Evolutionary conservation across 1,140 invertebrate species (phyloP).

Genomic region (Pseudomyrmex pallidus): DNA sequence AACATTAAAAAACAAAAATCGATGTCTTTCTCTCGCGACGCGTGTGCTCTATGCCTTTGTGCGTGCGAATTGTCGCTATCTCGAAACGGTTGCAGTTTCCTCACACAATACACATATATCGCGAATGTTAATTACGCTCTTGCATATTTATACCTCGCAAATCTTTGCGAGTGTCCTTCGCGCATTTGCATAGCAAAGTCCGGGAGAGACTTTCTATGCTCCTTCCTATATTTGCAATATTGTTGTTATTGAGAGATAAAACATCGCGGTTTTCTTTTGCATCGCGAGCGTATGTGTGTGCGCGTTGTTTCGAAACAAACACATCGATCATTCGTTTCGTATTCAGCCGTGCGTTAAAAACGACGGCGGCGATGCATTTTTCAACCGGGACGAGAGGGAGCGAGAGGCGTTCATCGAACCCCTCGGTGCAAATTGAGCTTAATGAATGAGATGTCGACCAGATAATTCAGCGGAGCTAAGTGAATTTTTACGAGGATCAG

Average conservation of each 20-base stretch:
- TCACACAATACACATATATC: too few relatives aligned
- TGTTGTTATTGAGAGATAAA: too few relatives aligned
- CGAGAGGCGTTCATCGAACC: slow-evolving; percentile 14
- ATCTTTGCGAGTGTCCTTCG: too few relatives aligned
- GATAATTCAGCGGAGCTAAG: slow-evolving; percentile 69
- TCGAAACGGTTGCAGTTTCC: too few relatives aligned
- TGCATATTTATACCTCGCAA: too few relatives aligned
- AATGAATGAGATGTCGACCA: slow-evolving; percentile 68
- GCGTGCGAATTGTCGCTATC: too few relatives aligned
- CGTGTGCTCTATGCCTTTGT: slow-evolving; percentile 3
- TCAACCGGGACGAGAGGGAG: neutral
- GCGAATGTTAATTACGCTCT: too few relatives aligned
- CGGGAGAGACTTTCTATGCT: too few relatives aligned
- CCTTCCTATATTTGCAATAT: too few relatives aligned
- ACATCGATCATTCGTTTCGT: slow-evolving; percentile 19
- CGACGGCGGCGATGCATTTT: too few relatives aligned
- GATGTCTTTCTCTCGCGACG: neutral
- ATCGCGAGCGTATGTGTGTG: neutral
- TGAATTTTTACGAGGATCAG: slow-evolving; percentile 69
- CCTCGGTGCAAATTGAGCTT: slow-evolving; percentile 62
- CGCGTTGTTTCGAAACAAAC: neutral
- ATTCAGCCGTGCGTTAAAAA: slow-evolving; percentile 41
- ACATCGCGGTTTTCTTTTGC: neutral
- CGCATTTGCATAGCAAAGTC: too few relatives aligned
- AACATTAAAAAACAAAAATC: too few relatives aligned